Conservation (phyloP, 2,797 vertebrate species). For the Steatocranus sp. region DNA sequence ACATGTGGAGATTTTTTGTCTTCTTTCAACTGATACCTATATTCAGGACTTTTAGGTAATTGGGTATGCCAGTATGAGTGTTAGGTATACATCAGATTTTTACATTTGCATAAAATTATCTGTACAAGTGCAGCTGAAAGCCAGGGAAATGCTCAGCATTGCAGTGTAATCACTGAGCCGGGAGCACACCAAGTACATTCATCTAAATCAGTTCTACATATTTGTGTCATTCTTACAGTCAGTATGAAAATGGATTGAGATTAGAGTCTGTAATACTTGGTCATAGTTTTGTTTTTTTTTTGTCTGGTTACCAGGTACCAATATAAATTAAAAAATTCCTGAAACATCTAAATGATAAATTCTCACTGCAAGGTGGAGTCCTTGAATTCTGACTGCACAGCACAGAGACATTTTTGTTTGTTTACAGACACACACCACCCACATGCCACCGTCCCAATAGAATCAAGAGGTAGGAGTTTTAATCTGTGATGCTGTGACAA, state of each 20-base stretch:
- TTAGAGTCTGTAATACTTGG: not conserved
- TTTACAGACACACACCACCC: slow-evolving; percentile 10
- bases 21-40: slow-evolving; percentile 9
- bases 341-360: not conserved
- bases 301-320: not conserved
- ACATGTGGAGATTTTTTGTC: slow-evolving; percentile 28
- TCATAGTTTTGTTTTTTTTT: not conserved
- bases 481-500: not conserved
- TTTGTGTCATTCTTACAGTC: not conserved
- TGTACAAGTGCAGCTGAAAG: not conserved
- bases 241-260: not conserved
- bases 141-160: not conserved
- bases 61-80: not conserved
- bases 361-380: not conserved
- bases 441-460: not conserved
- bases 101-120: slow-evolving; percentile 41
- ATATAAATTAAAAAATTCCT: not conserved
- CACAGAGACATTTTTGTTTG: not conserved
- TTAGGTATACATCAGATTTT: slow-evolving; percentile 2
- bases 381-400: not conserved
- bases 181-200: not conserved
- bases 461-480: slow-evolving; percentile 7
- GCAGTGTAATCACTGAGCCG: not conserved
- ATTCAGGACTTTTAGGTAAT: slow-evolving; percentile 37
- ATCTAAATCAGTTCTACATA: not conserved